A percentile compares a stretch with the other conserved stretches of the same genome.
Evolutionary conservation across 1,140 invertebrate genomes (phyloP).

Genomic region (Homalodisca vitripennis): DNA sequence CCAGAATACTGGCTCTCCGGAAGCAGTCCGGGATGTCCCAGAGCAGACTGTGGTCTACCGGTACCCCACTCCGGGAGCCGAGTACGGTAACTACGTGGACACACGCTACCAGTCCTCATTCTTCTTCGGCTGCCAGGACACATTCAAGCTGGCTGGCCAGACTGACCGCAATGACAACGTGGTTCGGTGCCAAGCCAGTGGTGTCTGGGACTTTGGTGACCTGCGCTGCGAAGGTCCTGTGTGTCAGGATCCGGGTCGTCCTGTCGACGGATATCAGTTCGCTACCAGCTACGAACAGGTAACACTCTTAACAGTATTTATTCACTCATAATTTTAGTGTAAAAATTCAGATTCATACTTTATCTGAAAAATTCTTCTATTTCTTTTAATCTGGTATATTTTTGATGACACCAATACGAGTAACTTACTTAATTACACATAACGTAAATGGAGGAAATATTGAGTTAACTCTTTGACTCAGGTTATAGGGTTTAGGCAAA

Average conservation of each 20-base stretch:
- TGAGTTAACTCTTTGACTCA: too few relatives aligned
- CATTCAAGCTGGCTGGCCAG: slow-evolving; percentile 91
- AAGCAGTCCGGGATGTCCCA: slow-evolving; percentile 76
- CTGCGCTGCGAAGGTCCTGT: slow-evolving; percentile 93
- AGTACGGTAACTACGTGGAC: slow-evolving; percentile 84
- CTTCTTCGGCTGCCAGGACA: slow-evolving; percentile 95
- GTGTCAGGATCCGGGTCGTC: slow-evolving; percentile 92
- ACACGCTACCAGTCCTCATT: slow-evolving; percentile 90
- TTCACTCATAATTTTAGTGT: too few relatives aligned
- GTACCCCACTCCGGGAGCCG: slow-evolving; percentile 87
- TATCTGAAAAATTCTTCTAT: too few relatives aligned
- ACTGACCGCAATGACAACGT: slow-evolving; percentile 88
- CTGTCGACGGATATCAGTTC: slow-evolving; percentile 86
- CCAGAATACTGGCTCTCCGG: slow-evolving; percentile 93
- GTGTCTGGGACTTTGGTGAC: slow-evolving; percentile 96
- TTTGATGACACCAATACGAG: too few relatives aligned
- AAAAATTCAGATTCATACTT: too few relatives aligned
- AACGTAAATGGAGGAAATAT: too few relatives aligned
- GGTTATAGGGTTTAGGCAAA: too few relatives aligned
- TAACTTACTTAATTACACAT: too few relatives aligned
- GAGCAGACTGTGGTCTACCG: slow-evolving; percentile 84
- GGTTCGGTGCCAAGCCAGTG: slow-evolving; percentile 87
- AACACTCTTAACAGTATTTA: too few relatives aligned
- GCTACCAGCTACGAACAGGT: slow-evolving; percentile 87
- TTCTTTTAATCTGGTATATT: too few relatives aligned